These are phyloP conservation scores for Diglossa cyanea DNA, from an alignment of 2,797 vertebrate species.

Conservation along the genomic window DNA sequence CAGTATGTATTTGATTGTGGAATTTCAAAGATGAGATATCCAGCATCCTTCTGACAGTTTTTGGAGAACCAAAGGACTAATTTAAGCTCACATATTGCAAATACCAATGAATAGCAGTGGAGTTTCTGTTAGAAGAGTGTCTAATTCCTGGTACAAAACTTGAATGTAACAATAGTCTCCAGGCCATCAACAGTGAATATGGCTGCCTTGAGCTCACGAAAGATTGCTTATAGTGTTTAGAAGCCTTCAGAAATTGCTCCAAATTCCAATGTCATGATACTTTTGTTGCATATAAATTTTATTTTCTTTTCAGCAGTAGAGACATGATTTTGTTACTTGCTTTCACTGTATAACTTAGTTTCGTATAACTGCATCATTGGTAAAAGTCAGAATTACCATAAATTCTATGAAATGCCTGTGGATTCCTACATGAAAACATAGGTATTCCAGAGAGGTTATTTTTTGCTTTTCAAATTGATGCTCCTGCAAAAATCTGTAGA, in stretches of 20 bases:
- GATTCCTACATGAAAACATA: not conserved
- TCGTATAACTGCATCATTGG: not conserved
- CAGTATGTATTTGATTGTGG: not conserved
- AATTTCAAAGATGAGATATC: not conserved
- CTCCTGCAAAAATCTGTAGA: not conserved
- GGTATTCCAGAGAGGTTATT: not conserved
- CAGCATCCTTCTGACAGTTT: not conserved
- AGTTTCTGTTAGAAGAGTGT: not conserved
- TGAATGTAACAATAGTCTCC: not conserved
- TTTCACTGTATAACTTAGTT: not conserved
- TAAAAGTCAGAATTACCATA: not conserved
- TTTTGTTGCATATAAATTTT: not conserved
- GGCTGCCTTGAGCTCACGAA: not conserved
- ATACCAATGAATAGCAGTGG: not conserved
- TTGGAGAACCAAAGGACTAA: not conserved
- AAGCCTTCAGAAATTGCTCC: not conserved
- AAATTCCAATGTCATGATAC: not conserved
- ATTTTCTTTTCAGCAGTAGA: not conserved
- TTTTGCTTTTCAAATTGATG: not conserved
- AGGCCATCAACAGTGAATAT: not conserved
- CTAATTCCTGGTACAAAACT: not conserved
- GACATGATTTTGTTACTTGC: not conserved
- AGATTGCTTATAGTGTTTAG: not conserved
- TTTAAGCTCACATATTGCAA: not conserved
- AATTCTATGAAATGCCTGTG: not conserved